Percentiles rank a stretch among this genome's conserved stretches.
Evolutionary conservation across 1,140 invertebrate species (phyloP).

Genomic region (Bacillus rossius): DNA sequence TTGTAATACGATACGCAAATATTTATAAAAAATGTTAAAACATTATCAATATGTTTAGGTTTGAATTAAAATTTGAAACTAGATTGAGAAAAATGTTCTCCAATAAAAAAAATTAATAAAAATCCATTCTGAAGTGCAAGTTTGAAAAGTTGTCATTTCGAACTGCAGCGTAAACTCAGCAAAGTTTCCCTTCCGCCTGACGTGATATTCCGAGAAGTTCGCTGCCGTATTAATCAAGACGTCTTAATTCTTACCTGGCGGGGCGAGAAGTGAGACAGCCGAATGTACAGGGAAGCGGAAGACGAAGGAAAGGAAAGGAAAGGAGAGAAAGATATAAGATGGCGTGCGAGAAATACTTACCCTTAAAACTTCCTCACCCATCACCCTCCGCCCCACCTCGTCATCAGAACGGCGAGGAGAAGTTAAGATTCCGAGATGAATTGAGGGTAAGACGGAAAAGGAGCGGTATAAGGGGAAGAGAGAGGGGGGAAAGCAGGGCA

Average conservation of each 20-base stretch:
- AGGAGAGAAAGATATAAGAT: background rate
- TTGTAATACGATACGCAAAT: too few relatives aligned
- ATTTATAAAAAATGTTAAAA: too few relatives aligned
- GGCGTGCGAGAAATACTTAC: background rate
- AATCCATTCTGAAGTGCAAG: too few relatives aligned
- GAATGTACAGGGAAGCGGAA: background rate
- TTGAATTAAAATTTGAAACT: too few relatives aligned
- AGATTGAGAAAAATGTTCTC: too few relatives aligned
- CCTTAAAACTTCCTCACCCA: background rate
- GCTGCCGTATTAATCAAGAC: slow-evolving; percentile 7
- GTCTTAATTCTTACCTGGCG: slow-evolving; percentile 10
- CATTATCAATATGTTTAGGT: too few relatives aligned
- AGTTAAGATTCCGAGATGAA: slow-evolving; percentile 12
- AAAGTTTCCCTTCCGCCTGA: background rate
- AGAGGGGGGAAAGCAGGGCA: slow-evolving; percentile 16
- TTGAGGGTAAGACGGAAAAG: slow-evolving; percentile 16
- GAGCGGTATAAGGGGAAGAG: slow-evolving; percentile 15
- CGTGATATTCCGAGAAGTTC: background rate
- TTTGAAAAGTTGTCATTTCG: too few relatives aligned
- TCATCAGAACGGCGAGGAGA: slow-evolving; percentile 12
- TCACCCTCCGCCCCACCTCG: background rate
- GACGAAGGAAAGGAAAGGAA: background rate
- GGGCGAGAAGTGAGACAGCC: background rate
- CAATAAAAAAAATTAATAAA: too few relatives aligned
- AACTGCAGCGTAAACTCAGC: too few relatives aligned